A percentile compares a stretch with the other conserved stretches of the same genome.
Evolutionary conservation across 1,140 invertebrate genomes (phyloP).

Genomic region (Berghia stephanieae): DNA sequence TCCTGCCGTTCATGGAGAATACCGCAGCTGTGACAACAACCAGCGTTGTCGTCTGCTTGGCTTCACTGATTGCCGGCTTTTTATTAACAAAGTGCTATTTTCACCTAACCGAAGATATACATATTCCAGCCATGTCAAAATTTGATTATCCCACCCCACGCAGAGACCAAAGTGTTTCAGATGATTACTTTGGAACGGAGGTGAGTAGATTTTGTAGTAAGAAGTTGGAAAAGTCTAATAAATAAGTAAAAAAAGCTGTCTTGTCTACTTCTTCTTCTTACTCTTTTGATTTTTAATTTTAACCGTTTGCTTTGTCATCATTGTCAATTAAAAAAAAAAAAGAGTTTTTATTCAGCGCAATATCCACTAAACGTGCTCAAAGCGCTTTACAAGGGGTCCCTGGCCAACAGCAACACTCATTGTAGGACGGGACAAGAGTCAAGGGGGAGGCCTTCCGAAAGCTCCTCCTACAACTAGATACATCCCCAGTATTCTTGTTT

Average conservation of each 20-base stretch:
- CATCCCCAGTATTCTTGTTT: too few species aligned
- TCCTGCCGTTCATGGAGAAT: background rate
- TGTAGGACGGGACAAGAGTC: background rate
- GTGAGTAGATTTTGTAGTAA: constrained; percentile 66
- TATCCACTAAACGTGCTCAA: background rate
- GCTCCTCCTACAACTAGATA: too few species aligned
- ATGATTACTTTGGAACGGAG: constrained; percentile 84
- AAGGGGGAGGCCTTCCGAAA: background rate
- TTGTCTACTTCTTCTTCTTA: background rate
- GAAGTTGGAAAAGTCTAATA: background rate
- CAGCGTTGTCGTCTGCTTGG: background rate
- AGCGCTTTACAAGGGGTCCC: background rate
- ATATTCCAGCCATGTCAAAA: constrained; percentile 37
- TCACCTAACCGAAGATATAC: background rate
- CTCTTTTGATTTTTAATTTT: background rate
- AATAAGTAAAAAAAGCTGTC: too few species aligned
- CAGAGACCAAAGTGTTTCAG: constrained; percentile 80
- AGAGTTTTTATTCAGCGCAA: background rate
- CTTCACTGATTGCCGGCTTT: background rate
- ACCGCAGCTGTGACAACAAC: too few species aligned
- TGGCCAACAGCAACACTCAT: background rate
- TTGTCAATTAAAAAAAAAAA: constrained; percentile 9
- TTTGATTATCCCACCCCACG: constrained; percentile 78
- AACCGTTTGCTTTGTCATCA: background rate
- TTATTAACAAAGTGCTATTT: background rate